Evolutionary conservation across 2,797 vertebrate genomes (phyloP).

Genomic region (Pangasius mekongensis): DNA sequence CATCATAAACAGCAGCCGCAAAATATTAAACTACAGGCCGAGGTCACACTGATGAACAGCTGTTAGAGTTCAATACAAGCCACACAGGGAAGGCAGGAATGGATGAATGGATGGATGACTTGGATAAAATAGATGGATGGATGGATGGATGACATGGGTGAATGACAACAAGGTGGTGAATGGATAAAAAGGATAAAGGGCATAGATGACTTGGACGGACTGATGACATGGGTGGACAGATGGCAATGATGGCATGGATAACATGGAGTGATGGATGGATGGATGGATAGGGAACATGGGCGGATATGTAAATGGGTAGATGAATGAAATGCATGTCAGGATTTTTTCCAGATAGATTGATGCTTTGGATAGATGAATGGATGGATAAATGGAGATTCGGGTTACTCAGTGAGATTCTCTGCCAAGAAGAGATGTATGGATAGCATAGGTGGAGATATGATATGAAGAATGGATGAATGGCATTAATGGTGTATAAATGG

Average conservation of each 20-base stretch:
- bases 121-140: neutral
- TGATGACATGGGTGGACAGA: neutral
- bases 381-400: neutral
- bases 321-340: too few species aligned
- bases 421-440: neutral
- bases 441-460: neutral
- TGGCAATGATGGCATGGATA: neutral
- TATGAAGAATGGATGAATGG: neutral
- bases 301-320: neutral
- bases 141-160: neutral
- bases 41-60: slow-evolving; percentile 3
- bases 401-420: neutral
- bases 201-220: neutral
- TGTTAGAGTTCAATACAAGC: neutral
- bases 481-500: too few species aligned
- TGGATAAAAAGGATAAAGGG: neutral
- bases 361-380: neutral
- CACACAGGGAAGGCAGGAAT: neutral
- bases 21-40: slow-evolving; percentile 12
- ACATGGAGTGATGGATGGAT: neutral
- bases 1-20: neutral
- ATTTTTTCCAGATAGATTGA: neutral
- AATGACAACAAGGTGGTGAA: neutral
- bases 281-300: neutral
- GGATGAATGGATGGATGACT: neutral